These are phyloP conservation scores for Panthera leo DNA, from an alignment of 2,113 vertebrate genomes.

Conservation along the genomic window DNA sequence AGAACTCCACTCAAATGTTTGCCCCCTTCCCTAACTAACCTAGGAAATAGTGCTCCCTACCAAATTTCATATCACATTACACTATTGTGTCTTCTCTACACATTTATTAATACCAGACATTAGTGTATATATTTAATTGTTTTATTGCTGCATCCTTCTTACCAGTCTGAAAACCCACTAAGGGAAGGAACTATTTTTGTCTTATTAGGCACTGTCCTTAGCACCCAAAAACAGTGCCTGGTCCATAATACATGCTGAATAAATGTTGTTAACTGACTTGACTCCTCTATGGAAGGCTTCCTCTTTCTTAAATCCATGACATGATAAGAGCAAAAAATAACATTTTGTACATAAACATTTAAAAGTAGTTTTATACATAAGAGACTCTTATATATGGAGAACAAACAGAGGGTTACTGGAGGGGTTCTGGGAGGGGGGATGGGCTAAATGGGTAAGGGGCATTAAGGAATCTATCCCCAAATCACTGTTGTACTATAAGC, in stretches of 20 bases:
- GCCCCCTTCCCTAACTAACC: not conserved
- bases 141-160: not conserved
- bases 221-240: not conserved
- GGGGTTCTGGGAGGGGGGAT: too few relatives aligned
- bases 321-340: not conserved
- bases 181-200: not conserved
- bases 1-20: not conserved
- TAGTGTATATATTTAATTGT: not conserved
- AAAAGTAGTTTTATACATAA: not conserved
- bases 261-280: constrained; percentile 24
- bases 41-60: not conserved
- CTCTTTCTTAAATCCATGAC: not conserved
- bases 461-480: too few relatives aligned
- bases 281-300: not conserved
- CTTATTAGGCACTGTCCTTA: not conserved
- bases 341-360: not conserved
- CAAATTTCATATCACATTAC: not conserved
- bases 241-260: not conserved
- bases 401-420: too few relatives aligned
- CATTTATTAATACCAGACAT: not conserved
- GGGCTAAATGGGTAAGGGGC: too few relatives aligned
- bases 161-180: not conserved
- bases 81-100: not conserved
- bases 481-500: too few relatives aligned
- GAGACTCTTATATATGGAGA: too few relatives aligned